These are phyloP conservation scores for Scelioninae gen. 1 DNA, from an alignment of 2,888 invertebrate species.

Conservation along the genomic window DNA sequence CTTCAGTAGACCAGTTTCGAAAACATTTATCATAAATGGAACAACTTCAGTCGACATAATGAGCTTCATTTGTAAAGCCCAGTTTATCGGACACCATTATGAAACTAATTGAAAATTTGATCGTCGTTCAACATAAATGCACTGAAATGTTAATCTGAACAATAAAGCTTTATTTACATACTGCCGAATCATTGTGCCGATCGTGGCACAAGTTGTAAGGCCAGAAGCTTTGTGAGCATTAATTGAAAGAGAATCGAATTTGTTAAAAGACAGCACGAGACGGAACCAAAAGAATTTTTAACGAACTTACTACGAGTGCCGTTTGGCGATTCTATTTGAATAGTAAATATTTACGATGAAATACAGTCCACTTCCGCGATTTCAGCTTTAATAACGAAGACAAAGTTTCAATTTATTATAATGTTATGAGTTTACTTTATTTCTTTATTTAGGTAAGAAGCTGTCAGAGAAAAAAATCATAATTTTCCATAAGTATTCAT, in stretches of 20 bases:
- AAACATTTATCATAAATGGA: slow-evolving; percentile 9
- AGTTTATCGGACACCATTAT: slow-evolving; percentile 31
- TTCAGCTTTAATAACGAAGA: slow-evolving; percentile 12
- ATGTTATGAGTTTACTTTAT: slow-evolving; percentile 4
- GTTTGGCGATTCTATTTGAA: slow-evolving; percentile 55
- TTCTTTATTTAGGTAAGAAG: neutral
- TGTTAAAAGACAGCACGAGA: slow-evolving; percentile 33
- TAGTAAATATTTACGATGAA: slow-evolving; percentile 53
- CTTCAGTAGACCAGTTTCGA: neutral
- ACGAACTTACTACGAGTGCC: slow-evolving; percentile 53
- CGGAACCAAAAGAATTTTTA: slow-evolving; percentile 60
- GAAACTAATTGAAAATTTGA: slow-evolving; percentile 51
- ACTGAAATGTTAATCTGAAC: slow-evolving; percentile 52
- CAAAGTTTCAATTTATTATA: slow-evolving; percentile 37
- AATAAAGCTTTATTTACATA: slow-evolving; percentile 60
- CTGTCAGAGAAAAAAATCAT: too few species aligned
- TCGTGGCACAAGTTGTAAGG: slow-evolving; percentile 23
- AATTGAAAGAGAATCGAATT: slow-evolving; percentile 67
- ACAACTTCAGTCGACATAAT: slow-evolving; percentile 18
- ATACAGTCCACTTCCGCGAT: slow-evolving; percentile 37
- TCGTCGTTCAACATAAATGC: slow-evolving; percentile 27
- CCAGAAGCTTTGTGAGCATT: slow-evolving; percentile 48
- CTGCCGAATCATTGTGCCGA: slow-evolving; percentile 53
- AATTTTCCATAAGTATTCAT: too few species aligned
- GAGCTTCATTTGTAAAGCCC: slow-evolving; percentile 16